phyloP scores from a whole-genome alignment of 2,113 vertebrate genomes.

The Pseudopipra pipra region DNA sequence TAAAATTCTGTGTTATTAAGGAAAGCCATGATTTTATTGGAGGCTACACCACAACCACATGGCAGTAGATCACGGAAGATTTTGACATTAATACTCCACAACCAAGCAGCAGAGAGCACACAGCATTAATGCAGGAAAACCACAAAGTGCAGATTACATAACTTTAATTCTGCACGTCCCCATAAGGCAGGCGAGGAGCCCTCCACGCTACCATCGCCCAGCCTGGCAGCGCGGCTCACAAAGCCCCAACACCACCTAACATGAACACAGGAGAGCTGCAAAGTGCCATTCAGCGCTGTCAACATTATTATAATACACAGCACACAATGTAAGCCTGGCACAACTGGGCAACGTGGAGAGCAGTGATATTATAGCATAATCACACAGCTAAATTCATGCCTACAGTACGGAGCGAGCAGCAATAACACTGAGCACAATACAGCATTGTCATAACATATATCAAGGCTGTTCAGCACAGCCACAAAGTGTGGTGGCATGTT shows the following conservation, averaged over 20 bases:
- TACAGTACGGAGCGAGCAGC: background rate
- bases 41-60: background rate
- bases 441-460: background rate
- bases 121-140: background rate
- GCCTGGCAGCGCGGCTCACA: background rate
- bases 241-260: background rate
- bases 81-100: constrained; percentile 43
- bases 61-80: background rate
- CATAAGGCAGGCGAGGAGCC: background rate
- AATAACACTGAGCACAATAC: background rate
- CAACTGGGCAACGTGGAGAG: background rate
- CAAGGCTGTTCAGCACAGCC: background rate
- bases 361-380: background rate
- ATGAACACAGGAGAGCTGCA: background rate
- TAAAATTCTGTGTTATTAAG: constrained; percentile 46
- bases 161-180: background rate
- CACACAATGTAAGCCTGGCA: background rate
- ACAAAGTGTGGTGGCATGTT: background rate
- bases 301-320: background rate
- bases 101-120: constrained; percentile 20
- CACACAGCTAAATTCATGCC: constrained; percentile 2
- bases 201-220: background rate
- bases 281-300: background rate
- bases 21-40: constrained; percentile 9
- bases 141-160: constrained; percentile 23